Conservation (phyloP, 2,888 invertebrate genomes). For the Orthosia cruda region DNA sequence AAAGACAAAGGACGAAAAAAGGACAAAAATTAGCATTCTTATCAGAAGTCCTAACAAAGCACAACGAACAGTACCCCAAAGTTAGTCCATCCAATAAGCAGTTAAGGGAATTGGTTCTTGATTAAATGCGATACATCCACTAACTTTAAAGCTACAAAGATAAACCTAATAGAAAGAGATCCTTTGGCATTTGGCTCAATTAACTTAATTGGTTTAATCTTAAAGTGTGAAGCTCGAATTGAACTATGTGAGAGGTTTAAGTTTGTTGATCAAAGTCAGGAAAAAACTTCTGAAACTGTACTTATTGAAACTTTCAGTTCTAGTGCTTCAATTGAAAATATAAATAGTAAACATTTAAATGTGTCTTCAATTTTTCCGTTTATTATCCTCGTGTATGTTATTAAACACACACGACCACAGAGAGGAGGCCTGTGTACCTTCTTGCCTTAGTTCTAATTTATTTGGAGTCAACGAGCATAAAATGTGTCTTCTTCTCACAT, state of each 20-base stretch:
- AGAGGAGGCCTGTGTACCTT: too few species aligned
- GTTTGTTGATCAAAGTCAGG: not conserved
- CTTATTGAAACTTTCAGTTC: not conserved
- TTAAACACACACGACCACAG: too few species aligned
- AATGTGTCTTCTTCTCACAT: not conserved
- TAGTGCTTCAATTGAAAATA: constrained; percentile 16
- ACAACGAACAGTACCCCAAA: constrained; percentile 4
- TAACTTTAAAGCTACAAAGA: constrained; percentile 28
- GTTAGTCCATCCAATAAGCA: constrained; percentile 45
- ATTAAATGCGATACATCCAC: constrained; percentile 28
- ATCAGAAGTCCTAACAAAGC: constrained; percentile 21
- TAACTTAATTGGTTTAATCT: constrained; percentile 38
- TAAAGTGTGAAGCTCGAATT: constrained; percentile 32
- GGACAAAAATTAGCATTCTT: not conserved
- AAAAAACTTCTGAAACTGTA: constrained; percentile 1
- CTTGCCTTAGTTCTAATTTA: not conserved
- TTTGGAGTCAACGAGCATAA: too few species aligned
- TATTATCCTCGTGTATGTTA: constrained; percentile 6
- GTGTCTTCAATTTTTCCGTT: not conserved
- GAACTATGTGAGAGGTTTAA: not conserved
- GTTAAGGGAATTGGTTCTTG: constrained; percentile 43
- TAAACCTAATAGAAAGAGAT: constrained; percentile 36
- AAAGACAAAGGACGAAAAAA: constrained; percentile 7
- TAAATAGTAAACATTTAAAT: not conserved
- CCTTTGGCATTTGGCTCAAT: constrained; percentile 23